Percentiles rank a stretch among this genome's conserved stretches.
These are phyloP conservation scores for Drosophila rhopaloa DNA, from an alignment of 1,140 invertebrate species.

Conservation along the genomic window DNA sequence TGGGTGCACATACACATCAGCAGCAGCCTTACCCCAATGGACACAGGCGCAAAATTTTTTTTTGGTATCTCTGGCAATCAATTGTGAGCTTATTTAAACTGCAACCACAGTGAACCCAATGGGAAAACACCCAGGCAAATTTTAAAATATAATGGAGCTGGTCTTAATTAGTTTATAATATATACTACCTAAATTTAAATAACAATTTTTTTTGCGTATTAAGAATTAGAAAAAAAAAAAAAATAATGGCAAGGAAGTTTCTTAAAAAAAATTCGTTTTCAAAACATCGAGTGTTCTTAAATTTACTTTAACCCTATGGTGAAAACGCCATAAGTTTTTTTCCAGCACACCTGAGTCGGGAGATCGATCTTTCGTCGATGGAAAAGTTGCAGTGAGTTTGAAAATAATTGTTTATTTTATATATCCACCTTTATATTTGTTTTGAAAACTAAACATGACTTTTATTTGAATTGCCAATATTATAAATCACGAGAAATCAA, in stretches of 20 bases:
- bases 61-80: no score
- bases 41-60: no score
- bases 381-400: neutral
- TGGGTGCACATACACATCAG: no score
- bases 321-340: neutral
- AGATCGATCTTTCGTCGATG: neutral
- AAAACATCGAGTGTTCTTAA: constrained; percentile 1
- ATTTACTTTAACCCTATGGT: neutral
- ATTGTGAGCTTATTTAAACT: no score
- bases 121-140: no score
- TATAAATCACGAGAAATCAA: neutral
- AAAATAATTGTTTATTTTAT: neutral
- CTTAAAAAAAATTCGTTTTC: neutral
- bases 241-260: neutral
- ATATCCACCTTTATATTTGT: neutral
- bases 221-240: no score
- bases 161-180: no score
- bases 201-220: no score
- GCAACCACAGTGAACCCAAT: no score
- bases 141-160: no score
- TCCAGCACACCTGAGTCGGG: neutral
- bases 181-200: no score
- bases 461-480: neutral
- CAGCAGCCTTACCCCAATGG: no score
- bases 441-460: neutral